Percentiles rank a stretch among this genome's conserved stretches.
These are phyloP conservation scores for Nemapogon koenigi DNA, from an alignment of 2,888 invertebrate genomes.

Conservation along the genomic window DNA sequence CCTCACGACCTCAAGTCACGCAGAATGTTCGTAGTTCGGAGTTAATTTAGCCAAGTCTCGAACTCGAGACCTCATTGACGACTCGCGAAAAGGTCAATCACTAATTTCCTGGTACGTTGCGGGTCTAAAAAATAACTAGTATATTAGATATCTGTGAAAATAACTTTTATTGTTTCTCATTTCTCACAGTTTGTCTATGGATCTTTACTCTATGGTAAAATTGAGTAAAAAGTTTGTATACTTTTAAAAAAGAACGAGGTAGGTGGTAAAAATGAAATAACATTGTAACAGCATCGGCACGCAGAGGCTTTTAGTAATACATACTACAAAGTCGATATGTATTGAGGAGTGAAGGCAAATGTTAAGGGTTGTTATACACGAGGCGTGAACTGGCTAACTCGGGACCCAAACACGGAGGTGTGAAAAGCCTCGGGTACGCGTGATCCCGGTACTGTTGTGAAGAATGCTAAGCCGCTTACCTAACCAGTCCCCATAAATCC, in stretches of 20 bases:
- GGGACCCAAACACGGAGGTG: slow-evolving; percentile 55
- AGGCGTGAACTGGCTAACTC: slow-evolving; percentile 57
- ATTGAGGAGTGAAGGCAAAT: slow-evolving; percentile 42
- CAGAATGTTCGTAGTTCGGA: slow-evolving; percentile 21
- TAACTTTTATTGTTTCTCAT: no score
- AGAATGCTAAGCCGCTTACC: slow-evolving; percentile 50
- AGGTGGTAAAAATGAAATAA: no score
- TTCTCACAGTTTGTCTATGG: no score
- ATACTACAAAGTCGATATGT: slow-evolving; percentile 50
- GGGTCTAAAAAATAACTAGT: no score
- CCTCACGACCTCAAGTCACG: slow-evolving; percentile 42
- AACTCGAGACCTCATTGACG: slow-evolving; percentile 24
- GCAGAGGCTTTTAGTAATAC: slow-evolving; percentile 22
- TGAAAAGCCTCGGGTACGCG: slow-evolving; percentile 41
- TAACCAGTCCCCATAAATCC: slow-evolving; percentile 43
- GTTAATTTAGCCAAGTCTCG: slow-evolving; percentile 6
- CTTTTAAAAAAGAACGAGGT: no score
- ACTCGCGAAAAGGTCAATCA: slow-evolving; percentile 24
- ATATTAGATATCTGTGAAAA: no score
- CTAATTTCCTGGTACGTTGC: slow-evolving; percentile 7
- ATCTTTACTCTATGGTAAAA: no score
- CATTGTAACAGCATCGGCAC: background rate
- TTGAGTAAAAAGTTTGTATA: no score
- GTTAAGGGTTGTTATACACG: slow-evolving; percentile 54
- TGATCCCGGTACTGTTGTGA: slow-evolving; percentile 32